Conservation (phyloP, 2,797 vertebrate genomes). For the Tauraco hartlaubi region DNA sequence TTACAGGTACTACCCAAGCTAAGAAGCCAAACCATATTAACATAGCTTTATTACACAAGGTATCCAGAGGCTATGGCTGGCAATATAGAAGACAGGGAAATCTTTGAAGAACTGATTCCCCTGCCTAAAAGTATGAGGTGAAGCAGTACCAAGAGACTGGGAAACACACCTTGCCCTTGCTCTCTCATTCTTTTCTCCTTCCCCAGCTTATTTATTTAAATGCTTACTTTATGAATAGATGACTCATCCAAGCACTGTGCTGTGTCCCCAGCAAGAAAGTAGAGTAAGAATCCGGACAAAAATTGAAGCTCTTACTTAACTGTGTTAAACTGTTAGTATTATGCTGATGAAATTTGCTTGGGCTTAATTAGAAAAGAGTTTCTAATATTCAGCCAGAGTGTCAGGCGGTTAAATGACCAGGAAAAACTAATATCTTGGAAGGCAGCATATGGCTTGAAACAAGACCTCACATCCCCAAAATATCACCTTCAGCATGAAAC, state of each 20-base stretch:
- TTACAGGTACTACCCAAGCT: neutral
- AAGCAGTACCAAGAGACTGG: neutral
- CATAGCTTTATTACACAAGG: neutral
- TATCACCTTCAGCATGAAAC: neutral
- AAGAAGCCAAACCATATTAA: neutral
- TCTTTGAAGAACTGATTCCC: neutral
- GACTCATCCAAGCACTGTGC: neutral
- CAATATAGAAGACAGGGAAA: neutral
- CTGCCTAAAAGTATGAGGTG: neutral
- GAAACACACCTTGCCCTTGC: neutral
- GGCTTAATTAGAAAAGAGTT: neutral
- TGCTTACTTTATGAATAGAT: neutral
- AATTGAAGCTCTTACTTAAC: neutral
- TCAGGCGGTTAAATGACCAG: neutral
- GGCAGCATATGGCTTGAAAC: neutral
- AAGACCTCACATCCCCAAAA: neutral
- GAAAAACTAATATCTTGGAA: neutral
- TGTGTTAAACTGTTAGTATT: neutral
- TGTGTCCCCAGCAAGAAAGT: neutral
- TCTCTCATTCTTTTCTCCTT: neutral
- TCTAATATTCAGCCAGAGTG: neutral
- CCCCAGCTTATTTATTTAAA: neutral
- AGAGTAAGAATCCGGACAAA: neutral
- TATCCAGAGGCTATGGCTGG: neutral
- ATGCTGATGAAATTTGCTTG: neutral